Conservation (phyloP, 2,113 vertebrate species). For the Gambusia affinis region DNA sequence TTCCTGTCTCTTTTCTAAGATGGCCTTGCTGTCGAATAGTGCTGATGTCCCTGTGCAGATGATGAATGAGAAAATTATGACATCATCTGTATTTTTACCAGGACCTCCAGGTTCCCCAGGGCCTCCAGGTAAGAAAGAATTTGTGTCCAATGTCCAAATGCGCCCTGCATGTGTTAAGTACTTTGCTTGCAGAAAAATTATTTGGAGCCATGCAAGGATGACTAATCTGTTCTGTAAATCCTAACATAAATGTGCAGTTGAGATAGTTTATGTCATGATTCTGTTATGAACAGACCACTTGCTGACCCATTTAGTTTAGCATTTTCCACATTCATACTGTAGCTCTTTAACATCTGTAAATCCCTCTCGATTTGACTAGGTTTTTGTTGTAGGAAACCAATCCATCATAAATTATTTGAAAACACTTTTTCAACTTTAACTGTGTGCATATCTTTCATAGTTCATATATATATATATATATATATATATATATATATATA, state of each 20-base stretch:
- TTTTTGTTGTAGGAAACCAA: too few species aligned
- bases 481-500: too few species aligned
- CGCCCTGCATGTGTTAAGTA: not conserved
- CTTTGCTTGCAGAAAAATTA: constrained; percentile 6
- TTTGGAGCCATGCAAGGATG: not conserved
- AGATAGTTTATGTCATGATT: too few species aligned
- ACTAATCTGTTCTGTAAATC: not conserved
- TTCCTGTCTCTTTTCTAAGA: constrained; percentile 69
- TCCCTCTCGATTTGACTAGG: too few species aligned
- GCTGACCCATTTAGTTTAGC: too few species aligned
- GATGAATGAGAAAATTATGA: constrained; percentile 86
- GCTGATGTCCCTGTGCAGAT: constrained; percentile 89
- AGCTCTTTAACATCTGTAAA: too few species aligned
- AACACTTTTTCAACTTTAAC: too few species aligned
- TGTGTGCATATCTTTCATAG: too few species aligned
- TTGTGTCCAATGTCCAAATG: not conserved
- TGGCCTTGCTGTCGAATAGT: constrained; percentile 88
- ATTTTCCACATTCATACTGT: too few species aligned
- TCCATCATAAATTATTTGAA: too few species aligned
- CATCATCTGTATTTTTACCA: constrained; percentile 84
- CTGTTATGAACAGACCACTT: too few species aligned
- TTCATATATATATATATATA: too few species aligned
- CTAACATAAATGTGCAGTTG: not conserved
- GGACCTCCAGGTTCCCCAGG: constrained; percentile 91
- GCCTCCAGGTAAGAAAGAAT: constrained; percentile 84